Evolutionary conservation across 1,140 invertebrate species (phyloP), one percentile per base, ranked within the genome.

Genomic region (Callitettix versicolor): DNA sequence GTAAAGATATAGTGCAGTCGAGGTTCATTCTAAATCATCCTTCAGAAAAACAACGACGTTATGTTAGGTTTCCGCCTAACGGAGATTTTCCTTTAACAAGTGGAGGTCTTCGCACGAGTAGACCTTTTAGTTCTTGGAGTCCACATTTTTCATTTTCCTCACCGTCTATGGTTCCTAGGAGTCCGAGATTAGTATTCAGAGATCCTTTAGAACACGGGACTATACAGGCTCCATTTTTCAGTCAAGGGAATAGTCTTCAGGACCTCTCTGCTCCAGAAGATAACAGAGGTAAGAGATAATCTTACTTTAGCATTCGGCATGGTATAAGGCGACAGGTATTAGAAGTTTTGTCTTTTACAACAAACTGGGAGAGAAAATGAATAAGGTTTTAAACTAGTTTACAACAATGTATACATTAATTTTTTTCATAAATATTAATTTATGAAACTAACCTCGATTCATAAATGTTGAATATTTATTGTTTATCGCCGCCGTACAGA

Each of bases 101-200:
- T 6, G 44, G 30, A 2, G 26, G 41, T 14, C 47, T 48, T 17
- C 24, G 54, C 2, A 38, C 52, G 2, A 33, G 20, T 22, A 42
- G 52, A 44, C 54, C 54, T 48, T 26, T 49, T 21, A 18, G 21
- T 5, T 2, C 11, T 17, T 33, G 48, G 24, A n/a, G n/a, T 20
- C 34, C 24, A 2, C n/a, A 38, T 18, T 36, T 36, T 34, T 34
- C 34, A 15, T 51, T 38, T 49, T 5, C 47, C 42, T 18, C 48
- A 2, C 71, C 73, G n/a, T 68, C 73, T 12, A 73, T 76, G 72
- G 70, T 69, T 0, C 74, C 75, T 40, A 66, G 75, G 43, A 74
- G 72, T 5, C 75, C 74, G 0, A 57, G 75, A 38, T 58, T 76
- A 1, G 74, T 76, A 26, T 76, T 76, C 50, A 65, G 74, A 0